A percentile compares a stretch with the other conserved stretches of the same genome.
Evolutionary conservation across 1,140 invertebrate species (phyloP).

Genomic region (Pomacea maculata): DNA sequence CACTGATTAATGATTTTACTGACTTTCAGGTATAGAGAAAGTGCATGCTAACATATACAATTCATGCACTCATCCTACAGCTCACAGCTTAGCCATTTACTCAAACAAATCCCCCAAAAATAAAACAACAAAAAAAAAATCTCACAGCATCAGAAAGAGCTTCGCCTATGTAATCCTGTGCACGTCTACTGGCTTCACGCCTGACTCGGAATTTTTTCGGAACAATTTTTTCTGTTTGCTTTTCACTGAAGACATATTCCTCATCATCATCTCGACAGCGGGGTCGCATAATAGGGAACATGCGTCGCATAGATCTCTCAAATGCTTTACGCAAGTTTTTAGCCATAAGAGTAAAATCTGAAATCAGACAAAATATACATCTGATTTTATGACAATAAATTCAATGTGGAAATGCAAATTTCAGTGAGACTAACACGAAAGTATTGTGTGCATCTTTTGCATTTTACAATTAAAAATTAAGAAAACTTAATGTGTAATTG

Average conservation of each 20-base stretch:
- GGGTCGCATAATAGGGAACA: conserved; percentile 22
- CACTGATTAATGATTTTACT: too few relatives aligned
- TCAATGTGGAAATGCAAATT: too few relatives aligned
- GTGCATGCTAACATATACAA: too few relatives aligned
- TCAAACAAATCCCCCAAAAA: not conserved
- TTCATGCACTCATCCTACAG: too few relatives aligned
- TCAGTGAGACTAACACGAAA: too few relatives aligned
- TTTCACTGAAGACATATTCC: conserved; percentile 24
- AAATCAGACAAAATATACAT: not conserved
- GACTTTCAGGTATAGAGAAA: too few relatives aligned
- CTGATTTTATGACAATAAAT: too few relatives aligned
- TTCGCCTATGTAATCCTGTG: not conserved
- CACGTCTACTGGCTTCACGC: conserved; percentile 11
- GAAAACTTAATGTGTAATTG: too few relatives aligned
- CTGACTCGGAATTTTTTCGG: not conserved
- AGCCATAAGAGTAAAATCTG: conserved; percentile 34
- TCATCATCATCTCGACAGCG: conserved; percentile 13
- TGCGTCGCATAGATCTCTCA: conserved; percentile 19
- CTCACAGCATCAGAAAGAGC: conserved; percentile 5
- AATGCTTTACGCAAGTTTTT: conserved; percentile 24
- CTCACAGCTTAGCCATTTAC: too few relatives aligned
- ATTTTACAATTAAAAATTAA: too few relatives aligned
- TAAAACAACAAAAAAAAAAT: not conserved
- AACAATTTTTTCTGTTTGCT: conserved; percentile 7
- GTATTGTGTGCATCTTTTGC: too few relatives aligned